phyloP scores from a whole-genome alignment of 2,113 vertebrate species.

The Eolophus roseicapilla region DNA sequence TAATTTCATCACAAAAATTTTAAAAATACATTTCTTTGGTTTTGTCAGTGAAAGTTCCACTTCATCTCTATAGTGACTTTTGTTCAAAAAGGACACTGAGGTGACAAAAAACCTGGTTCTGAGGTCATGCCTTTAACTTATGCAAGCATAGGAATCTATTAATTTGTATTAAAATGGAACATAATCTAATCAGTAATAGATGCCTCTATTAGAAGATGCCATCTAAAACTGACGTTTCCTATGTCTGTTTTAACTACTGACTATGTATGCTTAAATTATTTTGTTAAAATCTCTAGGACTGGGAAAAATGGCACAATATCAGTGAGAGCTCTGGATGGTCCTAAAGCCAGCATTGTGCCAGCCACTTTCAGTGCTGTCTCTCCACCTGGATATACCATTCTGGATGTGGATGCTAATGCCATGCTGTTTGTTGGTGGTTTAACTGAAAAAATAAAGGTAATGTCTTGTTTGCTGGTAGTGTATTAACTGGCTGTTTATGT shows the following conservation, averaged over 20 bases:
- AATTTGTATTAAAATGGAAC: not conserved
- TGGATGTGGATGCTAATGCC: slow-evolving; percentile 94
- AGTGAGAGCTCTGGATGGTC: slow-evolving; percentile 88
- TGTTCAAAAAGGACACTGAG: not conserved
- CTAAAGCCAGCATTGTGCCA: slow-evolving; percentile 87
- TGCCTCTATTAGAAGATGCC: not conserved
- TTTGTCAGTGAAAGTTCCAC: not conserved
- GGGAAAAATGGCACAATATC: slow-evolving; percentile 93
- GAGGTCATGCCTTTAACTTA: not conserved
- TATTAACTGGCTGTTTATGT: not conserved
- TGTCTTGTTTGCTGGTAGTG: not conserved
- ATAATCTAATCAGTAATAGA: not conserved
- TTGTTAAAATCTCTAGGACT: slow-evolving; percentile 74
- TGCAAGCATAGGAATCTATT: not conserved
- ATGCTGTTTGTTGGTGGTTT: slow-evolving; percentile 96
- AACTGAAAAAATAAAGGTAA: slow-evolving; percentile 89
- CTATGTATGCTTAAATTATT: not conserved
- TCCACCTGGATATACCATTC: slow-evolving; percentile 87
- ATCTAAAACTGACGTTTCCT: not conserved
- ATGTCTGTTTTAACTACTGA: not conserved
- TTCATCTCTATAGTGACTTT: not conserved
- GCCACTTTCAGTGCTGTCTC: slow-evolving; percentile 79
- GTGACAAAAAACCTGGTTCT: not conserved
- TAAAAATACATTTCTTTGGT: not conserved
- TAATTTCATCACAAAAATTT: not conserved